These are phyloP conservation scores for Eidolon dupreanum DNA, from an alignment of 2,797 vertebrate genomes.

Conservation along the genomic window DNA sequence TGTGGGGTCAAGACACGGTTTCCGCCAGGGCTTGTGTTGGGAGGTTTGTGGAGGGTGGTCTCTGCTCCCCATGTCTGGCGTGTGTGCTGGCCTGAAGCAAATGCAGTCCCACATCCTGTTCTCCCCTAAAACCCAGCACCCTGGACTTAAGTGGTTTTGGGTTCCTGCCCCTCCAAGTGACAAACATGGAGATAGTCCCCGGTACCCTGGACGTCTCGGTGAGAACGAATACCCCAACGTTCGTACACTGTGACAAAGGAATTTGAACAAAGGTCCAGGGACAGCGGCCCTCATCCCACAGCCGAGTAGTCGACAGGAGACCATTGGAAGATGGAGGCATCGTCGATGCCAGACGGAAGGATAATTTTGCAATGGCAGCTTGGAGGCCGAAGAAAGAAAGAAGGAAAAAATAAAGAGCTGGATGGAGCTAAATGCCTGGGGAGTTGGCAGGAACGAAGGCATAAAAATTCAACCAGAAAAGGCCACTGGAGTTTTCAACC, in stretches of 20 bases:
- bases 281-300: background rate
- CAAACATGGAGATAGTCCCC: background rate
- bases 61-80: background rate
- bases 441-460: background rate
- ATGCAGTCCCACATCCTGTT: background rate
- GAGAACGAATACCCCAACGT: background rate
- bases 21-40: background rate
- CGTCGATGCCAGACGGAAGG: background rate
- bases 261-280: background rate
- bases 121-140: background rate
- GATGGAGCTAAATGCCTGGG: fast-evolving
- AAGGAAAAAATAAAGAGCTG: no score
- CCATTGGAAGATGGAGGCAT: no score
- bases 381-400: background rate
- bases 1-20: background rate
- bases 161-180: background rate
- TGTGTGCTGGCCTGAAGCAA: background rate
- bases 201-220: background rate
- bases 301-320: no score
- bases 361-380: background rate
- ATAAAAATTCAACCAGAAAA: background rate
- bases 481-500: background rate
- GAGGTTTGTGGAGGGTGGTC: background rate
- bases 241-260: background rate
- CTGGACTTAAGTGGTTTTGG: background rate